These are phyloP conservation scores for Theodoxus fluviatilis DNA, from an alignment of 2,888 invertebrate genomes.

Conservation along the genomic window DNA sequence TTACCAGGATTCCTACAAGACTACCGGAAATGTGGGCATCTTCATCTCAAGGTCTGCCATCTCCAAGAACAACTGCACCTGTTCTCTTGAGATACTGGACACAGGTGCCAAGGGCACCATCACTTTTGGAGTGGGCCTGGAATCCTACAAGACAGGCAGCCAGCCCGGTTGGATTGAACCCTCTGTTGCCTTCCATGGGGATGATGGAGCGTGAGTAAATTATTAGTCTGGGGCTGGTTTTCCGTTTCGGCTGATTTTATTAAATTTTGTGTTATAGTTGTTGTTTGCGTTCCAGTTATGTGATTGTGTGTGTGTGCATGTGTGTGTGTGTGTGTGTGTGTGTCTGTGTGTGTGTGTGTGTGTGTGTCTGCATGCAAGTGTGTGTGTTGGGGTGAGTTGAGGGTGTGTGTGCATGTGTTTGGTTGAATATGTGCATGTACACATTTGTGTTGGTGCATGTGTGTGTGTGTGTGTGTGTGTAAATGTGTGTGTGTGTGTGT, in stretches of 20 bases:
- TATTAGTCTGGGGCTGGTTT: not conserved
- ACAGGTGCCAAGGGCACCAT: constrained; percentile 24
- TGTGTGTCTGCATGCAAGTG: constrained; percentile 1
- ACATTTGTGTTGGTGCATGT: not conserved
- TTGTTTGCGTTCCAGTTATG: not conserved
- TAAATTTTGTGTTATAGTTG: not conserved
- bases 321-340: constrained; percentile 13
- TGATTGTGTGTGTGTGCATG: constrained; percentile 7
- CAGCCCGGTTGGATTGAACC: constrained; percentile 28
- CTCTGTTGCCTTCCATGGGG: constrained; percentile 34
- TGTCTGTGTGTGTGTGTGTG: constrained; percentile 18
- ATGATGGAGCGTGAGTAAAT: constrained; percentile 30
- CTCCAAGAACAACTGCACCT: constrained; percentile 26
- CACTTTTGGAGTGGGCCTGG: constrained; percentile 35
- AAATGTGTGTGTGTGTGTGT: constrained; percentile 1
- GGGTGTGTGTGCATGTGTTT: constrained; percentile 16
- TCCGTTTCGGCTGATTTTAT: not conserved
- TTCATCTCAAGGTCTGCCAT: constrained; percentile 26
- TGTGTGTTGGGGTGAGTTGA: not conserved
- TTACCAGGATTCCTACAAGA: constrained; percentile 26
- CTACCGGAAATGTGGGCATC: constrained; percentile 15
- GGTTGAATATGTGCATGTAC: not conserved
- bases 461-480: not conserved
- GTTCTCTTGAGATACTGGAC: constrained; percentile 28
- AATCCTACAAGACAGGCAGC: constrained; percentile 24